phyloP scores from a whole-genome alignment of 1,140 invertebrate species.

The Bombus cullumanus region DNA sequence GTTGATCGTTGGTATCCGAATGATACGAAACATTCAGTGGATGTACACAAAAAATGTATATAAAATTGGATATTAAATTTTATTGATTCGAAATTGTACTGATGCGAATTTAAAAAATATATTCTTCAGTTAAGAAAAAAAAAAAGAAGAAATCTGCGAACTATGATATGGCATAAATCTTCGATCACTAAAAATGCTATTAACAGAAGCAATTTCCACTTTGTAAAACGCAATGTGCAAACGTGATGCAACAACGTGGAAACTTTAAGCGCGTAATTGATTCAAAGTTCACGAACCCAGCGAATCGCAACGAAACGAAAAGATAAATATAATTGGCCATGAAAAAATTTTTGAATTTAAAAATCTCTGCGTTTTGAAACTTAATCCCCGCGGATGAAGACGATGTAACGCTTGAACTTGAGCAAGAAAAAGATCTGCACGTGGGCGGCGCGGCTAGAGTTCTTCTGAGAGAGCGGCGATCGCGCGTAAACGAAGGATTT shows the following conservation, averaged over 20 bases:
- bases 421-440: background rate
- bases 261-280: background rate
- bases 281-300: background rate
- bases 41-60: too few species aligned
- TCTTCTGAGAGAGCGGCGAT: slow-evolving; percentile 8
- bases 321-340: background rate
- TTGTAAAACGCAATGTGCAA: background rate
- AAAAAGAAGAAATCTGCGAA: too few species aligned
- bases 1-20: too few species aligned
- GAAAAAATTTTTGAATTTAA: background rate
- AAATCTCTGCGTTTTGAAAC: slow-evolving; percentile 4
- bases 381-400: background rate
- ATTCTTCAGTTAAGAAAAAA: too few species aligned
- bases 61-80: too few species aligned
- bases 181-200: too few species aligned
- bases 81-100: too few species aligned
- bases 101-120: too few species aligned
- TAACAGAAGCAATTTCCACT: too few species aligned
- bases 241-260: background rate
- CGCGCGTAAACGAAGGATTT: slow-evolving; percentile 60
- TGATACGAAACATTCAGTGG: too few species aligned
- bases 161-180: too few species aligned
- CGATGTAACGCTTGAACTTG: background rate
- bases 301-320: too few species aligned
- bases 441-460: slow-evolving; percentile 16